Percentiles rank a stretch among this genome's conserved stretches.
Evolutionary conservation across 1,140 invertebrate species (phyloP).

Genomic region (Nylanderia fulva): DNA sequence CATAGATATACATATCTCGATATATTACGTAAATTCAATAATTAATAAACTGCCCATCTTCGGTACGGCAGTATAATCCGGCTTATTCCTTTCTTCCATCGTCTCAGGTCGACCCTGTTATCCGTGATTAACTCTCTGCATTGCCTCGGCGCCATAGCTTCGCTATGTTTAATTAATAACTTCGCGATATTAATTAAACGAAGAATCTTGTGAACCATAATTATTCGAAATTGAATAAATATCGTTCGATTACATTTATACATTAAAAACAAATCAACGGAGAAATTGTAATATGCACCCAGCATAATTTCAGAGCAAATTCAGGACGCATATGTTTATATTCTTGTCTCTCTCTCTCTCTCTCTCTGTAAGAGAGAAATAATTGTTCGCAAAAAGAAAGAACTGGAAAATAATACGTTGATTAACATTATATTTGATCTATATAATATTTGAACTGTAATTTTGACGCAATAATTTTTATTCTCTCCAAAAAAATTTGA

Average conservation of each 20-base stretch:
- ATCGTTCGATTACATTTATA: conserved; percentile 21
- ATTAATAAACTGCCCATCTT: conserved; percentile 66
- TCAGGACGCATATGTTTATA: not conserved
- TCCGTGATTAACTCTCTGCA: conserved; percentile 49
- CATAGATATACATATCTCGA: too few relatives aligned
- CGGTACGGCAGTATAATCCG: conserved; percentile 63
- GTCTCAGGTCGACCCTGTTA: conserved; percentile 58
- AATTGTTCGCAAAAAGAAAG: not conserved
- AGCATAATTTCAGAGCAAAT: not conserved
- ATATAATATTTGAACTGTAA: not conserved
- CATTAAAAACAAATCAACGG: not conserved
- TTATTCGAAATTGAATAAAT: conserved; percentile 28
- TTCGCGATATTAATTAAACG: conserved; percentile 59
- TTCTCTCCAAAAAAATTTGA: not conserved
- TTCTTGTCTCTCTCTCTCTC: not conserved
- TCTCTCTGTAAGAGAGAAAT: not conserved
- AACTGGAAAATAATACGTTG: not conserved
- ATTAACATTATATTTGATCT: not conserved
- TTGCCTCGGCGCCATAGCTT: not conserved
- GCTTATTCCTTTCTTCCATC: conserved; percentile 68
- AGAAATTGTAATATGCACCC: not conserved
- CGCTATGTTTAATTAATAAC: conserved; percentile 65
- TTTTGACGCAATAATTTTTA: not conserved
- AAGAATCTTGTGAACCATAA: not conserved
- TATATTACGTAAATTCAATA: conserved; percentile 61